A percentile compares a stretch with the other conserved stretches of the same genome.
phyloP scores from a whole-genome alignment of 2,113 vertebrate species.

The Mastomys natalensis region DNA sequence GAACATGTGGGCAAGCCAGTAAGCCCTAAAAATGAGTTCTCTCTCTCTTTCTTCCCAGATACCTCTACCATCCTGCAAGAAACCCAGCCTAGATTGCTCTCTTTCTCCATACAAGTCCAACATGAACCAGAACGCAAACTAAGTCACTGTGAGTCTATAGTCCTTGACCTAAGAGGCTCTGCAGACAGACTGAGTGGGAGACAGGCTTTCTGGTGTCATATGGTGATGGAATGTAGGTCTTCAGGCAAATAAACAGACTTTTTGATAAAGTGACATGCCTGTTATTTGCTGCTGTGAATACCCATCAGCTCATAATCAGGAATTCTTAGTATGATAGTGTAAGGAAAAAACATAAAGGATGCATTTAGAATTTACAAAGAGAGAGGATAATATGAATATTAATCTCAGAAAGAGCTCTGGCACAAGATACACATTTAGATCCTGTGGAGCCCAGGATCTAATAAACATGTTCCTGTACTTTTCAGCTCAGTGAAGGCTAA shows the following conservation, averaged over 20 bases:
- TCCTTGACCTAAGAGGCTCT: not conserved
- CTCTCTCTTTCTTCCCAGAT: not conserved
- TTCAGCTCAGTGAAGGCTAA: not conserved
- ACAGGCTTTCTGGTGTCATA: conserved; percentile 5
- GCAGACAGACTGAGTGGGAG: not conserved
- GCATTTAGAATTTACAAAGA: conserved; percentile 41
- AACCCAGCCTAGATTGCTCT: conserved; percentile 10
- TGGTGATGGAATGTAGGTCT: not conserved
- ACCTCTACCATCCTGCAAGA: not conserved
- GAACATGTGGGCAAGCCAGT: not conserved
- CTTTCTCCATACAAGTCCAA: not conserved
- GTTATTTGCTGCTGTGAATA: conserved; percentile 47
- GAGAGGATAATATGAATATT: not conserved
- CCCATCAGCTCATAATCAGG: not conserved
- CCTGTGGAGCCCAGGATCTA: not conserved
- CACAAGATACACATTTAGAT: not conserved
- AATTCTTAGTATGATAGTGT: conserved; percentile 9
- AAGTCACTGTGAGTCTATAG: conserved; percentile 2
- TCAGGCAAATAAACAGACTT: not conserved
- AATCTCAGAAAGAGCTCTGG: conserved; percentile 43
- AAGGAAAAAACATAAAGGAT: not conserved
- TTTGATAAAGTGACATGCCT: conserved; percentile 25
- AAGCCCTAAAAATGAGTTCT: not conserved
- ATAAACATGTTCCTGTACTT: not conserved
- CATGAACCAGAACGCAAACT: not conserved